Percentiles rank a stretch among this genome's conserved stretches.
phyloP scores from a whole-genome alignment of 2,113 vertebrate genomes.

The Syngnathoides biaculeatus region DNA sequence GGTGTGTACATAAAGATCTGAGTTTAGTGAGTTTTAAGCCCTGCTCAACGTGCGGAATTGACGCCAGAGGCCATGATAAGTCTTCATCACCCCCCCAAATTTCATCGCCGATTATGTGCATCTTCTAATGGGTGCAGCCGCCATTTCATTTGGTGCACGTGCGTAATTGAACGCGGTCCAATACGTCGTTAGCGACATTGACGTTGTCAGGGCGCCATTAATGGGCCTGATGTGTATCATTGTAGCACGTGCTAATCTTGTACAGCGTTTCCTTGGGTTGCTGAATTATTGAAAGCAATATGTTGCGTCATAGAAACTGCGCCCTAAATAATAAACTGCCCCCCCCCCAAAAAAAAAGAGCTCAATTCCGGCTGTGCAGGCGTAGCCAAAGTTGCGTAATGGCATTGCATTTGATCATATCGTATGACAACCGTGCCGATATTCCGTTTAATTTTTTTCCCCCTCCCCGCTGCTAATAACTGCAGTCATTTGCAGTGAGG shows the following conservation, averaged over 20 bases:
- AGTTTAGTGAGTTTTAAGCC: not conserved
- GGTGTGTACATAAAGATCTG: not conserved
- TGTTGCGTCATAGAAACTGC: not conserved
- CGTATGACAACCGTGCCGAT: constrained; percentile 27
- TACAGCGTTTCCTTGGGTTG: not conserved
- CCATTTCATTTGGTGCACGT: no score
- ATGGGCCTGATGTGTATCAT: no score
- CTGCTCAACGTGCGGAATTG: not conserved
- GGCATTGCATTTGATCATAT: constrained; percentile 15
- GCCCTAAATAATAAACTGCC: not conserved
- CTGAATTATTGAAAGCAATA: not conserved
- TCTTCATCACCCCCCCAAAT: not conserved
- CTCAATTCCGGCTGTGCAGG: not conserved
- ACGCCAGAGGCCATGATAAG: not conserved
- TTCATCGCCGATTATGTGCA: not conserved
- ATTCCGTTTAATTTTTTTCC: constrained; percentile 16
- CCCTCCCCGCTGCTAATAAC: constrained; percentile 7
- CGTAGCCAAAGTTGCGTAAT: not conserved
- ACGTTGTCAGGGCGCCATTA: no score
- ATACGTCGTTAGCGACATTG: no score
- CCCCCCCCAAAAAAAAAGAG: not conserved
- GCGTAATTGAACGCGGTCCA: no score
- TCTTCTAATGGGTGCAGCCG: not conserved
- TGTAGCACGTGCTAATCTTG: no score
- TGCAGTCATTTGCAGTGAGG: constrained; percentile 1